A percentile compares a stretch with the other conserved stretches of the same genome.
Conservation (phyloP, 2,888 invertebrate species). For the Tenodera sinensis region DNA sequence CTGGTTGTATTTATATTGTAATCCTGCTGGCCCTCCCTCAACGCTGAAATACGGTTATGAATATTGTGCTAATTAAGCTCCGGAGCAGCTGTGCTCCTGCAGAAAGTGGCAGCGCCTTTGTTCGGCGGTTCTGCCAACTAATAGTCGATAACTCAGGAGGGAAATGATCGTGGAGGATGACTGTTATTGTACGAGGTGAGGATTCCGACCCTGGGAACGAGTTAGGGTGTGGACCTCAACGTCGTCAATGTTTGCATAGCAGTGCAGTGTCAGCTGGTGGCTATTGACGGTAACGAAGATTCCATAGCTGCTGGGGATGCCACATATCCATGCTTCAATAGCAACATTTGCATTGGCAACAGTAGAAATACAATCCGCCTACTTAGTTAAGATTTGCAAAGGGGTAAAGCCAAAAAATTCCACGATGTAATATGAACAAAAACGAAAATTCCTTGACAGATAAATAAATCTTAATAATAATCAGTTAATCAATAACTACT, state of each 20-base stretch:
- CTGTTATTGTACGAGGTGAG: neutral
- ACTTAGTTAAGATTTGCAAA: no score
- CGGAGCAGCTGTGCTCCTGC: neutral
- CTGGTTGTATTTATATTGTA: neutral
- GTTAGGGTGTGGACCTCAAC: neutral
- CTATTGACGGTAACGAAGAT: neutral
- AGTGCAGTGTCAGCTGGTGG: neutral
- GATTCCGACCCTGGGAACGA: neutral
- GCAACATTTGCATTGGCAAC: no score
- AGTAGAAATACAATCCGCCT: no score
- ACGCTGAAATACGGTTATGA: slow-evolving; percentile 13
- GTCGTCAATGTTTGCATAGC: neutral
- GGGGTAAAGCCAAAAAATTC: no score
- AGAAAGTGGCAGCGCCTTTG: neutral
- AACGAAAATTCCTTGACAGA: no score
- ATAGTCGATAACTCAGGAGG: neutral
- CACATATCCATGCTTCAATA: no score
- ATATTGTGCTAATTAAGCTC: slow-evolving; percentile 8
- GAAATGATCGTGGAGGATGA: neutral
- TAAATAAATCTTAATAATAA: no score
- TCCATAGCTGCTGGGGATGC: neutral
- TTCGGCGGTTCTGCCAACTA: neutral
- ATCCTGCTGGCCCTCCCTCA: neutral
- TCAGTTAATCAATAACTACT: no score
- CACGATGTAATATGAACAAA: no score